Percentiles rank a stretch among this genome's conserved stretches.
These are phyloP conservation scores for Zelleria hepariella DNA, from an alignment of 2,888 invertebrate genomes.

Conservation along the genomic window DNA sequence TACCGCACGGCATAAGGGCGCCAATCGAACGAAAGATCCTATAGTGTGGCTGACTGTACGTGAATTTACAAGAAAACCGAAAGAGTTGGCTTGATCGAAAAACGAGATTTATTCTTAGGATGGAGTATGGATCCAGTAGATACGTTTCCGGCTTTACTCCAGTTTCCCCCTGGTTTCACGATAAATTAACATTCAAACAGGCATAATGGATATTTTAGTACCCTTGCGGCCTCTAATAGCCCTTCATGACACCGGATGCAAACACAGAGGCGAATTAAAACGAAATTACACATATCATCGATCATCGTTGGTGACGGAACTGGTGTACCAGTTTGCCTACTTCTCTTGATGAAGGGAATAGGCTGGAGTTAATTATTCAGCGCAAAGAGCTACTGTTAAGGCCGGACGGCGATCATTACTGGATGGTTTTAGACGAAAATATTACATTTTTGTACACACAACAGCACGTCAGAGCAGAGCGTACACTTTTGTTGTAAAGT, in stretches of 20 bases:
- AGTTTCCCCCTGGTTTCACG: no score
- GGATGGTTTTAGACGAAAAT: background rate
- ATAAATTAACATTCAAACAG: background rate
- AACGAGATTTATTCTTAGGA: no score
- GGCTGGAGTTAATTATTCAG: constrained; percentile 1
- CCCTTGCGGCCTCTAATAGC: background rate
- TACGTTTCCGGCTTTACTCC: no score
- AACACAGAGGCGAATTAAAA: background rate
- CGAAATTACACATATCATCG: background rate
- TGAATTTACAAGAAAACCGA: no score
- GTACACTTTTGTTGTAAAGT: no score
- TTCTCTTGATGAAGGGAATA: background rate
- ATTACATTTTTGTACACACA: no score
- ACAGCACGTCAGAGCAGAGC: no score
- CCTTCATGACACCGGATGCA: background rate
- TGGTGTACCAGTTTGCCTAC: background rate
- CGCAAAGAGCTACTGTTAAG: background rate
- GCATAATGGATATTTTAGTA: background rate
- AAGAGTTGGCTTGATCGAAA: no score
- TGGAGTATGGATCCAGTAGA: no score
- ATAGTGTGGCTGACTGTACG: no score
- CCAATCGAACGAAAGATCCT: no score
- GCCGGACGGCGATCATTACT: background rate
- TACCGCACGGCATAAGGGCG: no score
- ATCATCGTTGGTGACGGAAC: background rate